These are phyloP conservation scores for Irena cyanogastra DNA, from an alignment of 2,113 vertebrate genomes.

Conservation along the genomic window DNA sequence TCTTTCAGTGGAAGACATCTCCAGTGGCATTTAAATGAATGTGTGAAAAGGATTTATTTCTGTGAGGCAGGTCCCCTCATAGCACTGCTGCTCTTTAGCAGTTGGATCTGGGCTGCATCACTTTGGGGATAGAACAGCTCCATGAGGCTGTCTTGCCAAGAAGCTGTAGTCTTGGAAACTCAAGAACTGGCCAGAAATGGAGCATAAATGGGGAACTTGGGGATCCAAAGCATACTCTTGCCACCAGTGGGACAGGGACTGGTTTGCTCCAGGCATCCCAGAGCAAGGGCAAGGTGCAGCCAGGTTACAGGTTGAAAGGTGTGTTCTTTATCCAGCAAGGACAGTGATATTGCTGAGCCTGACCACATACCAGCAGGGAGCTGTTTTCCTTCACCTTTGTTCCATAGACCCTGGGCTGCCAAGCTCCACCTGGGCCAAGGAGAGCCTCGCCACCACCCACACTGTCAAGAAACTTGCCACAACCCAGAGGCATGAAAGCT, in stretches of 20 bases:
- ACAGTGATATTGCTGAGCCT: fast-evolving
- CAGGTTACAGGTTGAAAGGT: fast-evolving
- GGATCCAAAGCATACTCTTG: background rate
- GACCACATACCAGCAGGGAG: fast-evolving
- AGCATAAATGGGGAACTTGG: fast-evolving
- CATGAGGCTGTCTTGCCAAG: background rate
- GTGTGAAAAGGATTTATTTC: background rate
- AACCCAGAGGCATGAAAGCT: background rate
- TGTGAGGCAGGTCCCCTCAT: background rate
- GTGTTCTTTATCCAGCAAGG: background rate
- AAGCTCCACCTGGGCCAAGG: background rate
- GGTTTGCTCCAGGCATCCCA: background rate
- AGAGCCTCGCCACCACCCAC: fast-evolving
- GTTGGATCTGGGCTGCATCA: fast-evolving
- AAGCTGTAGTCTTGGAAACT: background rate
- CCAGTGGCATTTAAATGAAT: background rate
- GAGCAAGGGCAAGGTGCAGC: background rate
- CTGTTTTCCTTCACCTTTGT: background rate
- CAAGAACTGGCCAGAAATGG: background rate
- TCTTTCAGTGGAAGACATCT: background rate
- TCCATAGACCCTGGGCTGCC: background rate
- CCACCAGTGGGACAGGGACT: too few relatives aligned
- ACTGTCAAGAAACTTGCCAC: background rate
- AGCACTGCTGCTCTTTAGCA: background rate
- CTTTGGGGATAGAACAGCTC: background rate